A percentile compares a stretch with the other conserved stretches of the same genome.
These are phyloP conservation scores for Monochamus saltuarius DNA, from an alignment of 1,140 invertebrate genomes.

Conservation along the genomic window DNA sequence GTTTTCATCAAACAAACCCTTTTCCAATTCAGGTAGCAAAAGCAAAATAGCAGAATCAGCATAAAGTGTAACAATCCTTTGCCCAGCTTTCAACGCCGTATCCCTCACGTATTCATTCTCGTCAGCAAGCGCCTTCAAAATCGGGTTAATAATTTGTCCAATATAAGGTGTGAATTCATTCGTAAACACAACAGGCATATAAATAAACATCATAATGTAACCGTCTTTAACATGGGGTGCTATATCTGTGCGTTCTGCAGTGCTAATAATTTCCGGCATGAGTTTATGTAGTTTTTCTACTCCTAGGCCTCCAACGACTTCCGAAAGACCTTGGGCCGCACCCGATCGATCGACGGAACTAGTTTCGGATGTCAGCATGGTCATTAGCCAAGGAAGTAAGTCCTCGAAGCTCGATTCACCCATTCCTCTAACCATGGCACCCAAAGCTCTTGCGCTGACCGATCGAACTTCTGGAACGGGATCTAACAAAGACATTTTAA, in stretches of 20 bases:
- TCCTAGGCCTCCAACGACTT: conserved; percentile 94
- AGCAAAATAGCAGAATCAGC: conserved; percentile 94
- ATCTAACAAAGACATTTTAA: conserved; percentile 95
- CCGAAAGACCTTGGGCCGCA: conserved; percentile 94
- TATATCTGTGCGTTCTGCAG: conserved; percentile 91
- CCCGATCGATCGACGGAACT: conserved; percentile 96
- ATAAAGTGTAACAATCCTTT: conserved; percentile 95
- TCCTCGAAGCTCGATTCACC: conserved; percentile 95
- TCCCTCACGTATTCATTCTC: conserved; percentile 99
- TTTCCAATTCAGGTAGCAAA: conserved; percentile 91
- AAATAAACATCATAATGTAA: conserved; percentile 99
- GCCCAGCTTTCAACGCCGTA: conserved; percentile 94
- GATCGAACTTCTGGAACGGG: conserved; percentile 94
- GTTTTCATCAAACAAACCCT: conserved; percentile 93
- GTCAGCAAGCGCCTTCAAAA: conserved; percentile 95
- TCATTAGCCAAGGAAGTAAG: conserved; percentile 96
- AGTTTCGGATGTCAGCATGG: conserved; percentile 93
- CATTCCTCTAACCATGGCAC: conserved; percentile 97
- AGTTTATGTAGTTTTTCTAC: conserved; percentile 92
- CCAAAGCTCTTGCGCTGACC: conserved; percentile 90
- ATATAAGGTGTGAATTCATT: conserved; percentile 96
- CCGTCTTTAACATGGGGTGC: conserved; percentile 98
- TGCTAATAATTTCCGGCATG: conserved; percentile 98
- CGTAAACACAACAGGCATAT: conserved; percentile 96
- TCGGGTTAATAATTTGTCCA: conserved; percentile 96